phyloP scores from a whole-genome alignment of 92 coral and sea anemone species.

The Porites rus region DNA sequence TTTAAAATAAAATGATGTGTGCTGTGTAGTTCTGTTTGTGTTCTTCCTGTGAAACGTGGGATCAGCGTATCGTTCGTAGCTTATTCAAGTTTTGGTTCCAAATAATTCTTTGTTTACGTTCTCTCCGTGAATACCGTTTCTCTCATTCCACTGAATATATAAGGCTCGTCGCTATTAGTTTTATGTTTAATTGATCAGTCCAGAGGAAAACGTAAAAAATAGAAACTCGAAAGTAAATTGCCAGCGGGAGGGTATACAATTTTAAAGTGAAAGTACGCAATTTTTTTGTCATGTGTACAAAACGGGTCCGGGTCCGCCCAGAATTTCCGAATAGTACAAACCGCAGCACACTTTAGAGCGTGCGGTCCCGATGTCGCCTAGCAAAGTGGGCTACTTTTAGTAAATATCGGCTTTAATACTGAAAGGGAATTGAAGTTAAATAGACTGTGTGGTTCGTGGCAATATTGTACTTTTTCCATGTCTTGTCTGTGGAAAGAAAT shows the following conservation, averaged over 20 bases:
- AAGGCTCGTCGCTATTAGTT: background rate
- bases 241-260: background rate
- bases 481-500: too few species aligned
- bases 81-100: background rate
- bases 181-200: conserved; percentile 10
- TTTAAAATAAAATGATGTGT: conserved; percentile 23
- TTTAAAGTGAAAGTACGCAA: background rate
- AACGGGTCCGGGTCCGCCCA: background rate
- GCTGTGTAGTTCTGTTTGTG: background rate
- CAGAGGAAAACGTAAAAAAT: background rate
- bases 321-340: background rate
- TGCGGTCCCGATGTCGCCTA: background rate
- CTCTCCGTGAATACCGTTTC: background rate
- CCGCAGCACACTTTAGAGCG: conserved; percentile 18
- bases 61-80: background rate
- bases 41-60: too few species aligned
- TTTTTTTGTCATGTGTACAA: background rate
- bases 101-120: conserved; percentile 11
- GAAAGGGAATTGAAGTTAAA: background rate
- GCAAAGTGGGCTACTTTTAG: background rate
- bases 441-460: background rate
- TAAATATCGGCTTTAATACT: background rate
- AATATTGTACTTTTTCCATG: too few species aligned
- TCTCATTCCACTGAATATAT: conserved; percentile 2
- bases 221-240: background rate